A percentile compares a stretch with the other conserved stretches of the same genome.
These are phyloP conservation scores for Morpho deidamia DNA, from an alignment of 2,888 invertebrate genomes.

Conservation along the genomic window DNA sequence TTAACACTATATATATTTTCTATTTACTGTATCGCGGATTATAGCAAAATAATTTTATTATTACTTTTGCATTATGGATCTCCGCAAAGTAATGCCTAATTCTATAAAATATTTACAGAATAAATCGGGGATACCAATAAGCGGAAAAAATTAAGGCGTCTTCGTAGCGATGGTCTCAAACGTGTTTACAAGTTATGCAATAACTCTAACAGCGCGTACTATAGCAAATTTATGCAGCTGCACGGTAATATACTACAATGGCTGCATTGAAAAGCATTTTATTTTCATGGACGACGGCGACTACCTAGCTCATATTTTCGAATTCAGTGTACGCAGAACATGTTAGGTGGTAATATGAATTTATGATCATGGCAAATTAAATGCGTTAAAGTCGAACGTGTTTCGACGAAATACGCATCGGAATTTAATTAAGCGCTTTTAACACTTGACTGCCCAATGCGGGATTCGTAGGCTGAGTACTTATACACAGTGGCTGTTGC, in stretches of 20 bases:
- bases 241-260: constrained; percentile 72
- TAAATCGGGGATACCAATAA: constrained; percentile 15
- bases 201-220: constrained; percentile 70
- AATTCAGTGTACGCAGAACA: constrained; percentile 55
- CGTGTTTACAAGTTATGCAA: constrained; percentile 75
- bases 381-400: constrained; percentile 58
- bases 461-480: constrained; percentile 28
- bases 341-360: constrained; percentile 69
- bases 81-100: no score
- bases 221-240: constrained; percentile 70
- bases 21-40: no score
- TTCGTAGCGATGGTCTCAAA: constrained; percentile 51
- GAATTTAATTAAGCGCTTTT: constrained; percentile 60
- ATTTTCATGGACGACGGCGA: constrained; percentile 61
- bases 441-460: constrained; percentile 40
- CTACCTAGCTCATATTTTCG: constrained; percentile 52
- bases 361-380: constrained; percentile 66
- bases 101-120: no score
- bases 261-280: constrained; percentile 73
- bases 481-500: constrained; percentile 29
- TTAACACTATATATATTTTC: no score
- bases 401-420: constrained; percentile 48
- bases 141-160: constrained; percentile 46
- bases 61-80: no score
- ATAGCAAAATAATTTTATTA: no score